Percentiles rank a stretch among this genome's conserved stretches.
These are phyloP conservation scores for Solea senegalensis DNA, from an alignment of 2,113 vertebrate genomes.

Conservation along the genomic window DNA sequence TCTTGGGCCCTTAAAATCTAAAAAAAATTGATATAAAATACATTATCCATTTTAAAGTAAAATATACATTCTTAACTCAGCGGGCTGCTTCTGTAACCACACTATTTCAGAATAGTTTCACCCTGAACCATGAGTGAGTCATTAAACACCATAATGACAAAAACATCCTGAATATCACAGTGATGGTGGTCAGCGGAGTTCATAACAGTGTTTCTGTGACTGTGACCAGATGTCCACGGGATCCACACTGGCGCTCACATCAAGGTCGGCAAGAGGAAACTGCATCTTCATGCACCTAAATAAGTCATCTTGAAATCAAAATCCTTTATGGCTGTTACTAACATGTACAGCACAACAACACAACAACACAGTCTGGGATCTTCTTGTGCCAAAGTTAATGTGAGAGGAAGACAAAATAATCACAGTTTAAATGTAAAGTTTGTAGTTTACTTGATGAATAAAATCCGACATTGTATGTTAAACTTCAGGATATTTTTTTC, in stretches of 20 bases:
- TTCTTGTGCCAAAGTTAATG: not conserved
- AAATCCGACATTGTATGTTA: not conserved
- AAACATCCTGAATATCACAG: conserved; percentile 61
- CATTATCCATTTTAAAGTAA: too few relatives aligned
- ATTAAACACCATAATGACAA: conserved; percentile 13
- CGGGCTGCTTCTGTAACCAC: conserved; percentile 24
- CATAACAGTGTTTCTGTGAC: conserved; percentile 31
- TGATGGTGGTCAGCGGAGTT: conserved; percentile 59
- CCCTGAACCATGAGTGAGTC: conserved; percentile 37
- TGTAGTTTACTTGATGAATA: not conserved
- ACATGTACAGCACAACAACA: conserved; percentile 7
- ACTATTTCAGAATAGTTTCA: conserved; percentile 25
- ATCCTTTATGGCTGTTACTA: conserved; percentile 37
- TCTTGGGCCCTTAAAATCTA: too few relatives aligned
- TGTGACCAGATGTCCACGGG: conserved; percentile 23
- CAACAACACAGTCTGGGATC: conserved; percentile 4
- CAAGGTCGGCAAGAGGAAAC: conserved; percentile 17
- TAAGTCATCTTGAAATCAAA: conserved; percentile 56
- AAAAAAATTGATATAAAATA: too few relatives aligned
- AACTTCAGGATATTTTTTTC: not conserved
- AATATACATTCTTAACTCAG: not conserved
- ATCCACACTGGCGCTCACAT: conserved; percentile 14
- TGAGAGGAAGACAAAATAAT: not conserved
- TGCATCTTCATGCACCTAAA: conserved; percentile 56
- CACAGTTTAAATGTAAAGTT: too few relatives aligned